phyloP scores from a whole-genome alignment of 2,888 invertebrate genomes.

The Embidobia sp. region DNA sequence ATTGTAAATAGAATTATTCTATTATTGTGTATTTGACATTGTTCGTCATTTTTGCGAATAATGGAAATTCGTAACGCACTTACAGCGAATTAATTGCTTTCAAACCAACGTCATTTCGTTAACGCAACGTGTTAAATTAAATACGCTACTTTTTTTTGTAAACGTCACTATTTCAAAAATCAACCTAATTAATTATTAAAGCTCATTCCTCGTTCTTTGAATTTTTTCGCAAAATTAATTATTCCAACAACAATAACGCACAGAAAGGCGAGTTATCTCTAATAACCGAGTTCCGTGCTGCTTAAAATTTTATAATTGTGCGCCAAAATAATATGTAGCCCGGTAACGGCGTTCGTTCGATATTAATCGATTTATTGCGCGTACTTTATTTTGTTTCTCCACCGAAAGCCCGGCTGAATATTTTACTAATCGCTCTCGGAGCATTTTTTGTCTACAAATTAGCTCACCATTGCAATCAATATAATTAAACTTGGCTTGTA shows the following conservation, averaged over 20 bases:
- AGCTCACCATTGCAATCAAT: not conserved
- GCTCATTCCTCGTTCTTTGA: too few species aligned
- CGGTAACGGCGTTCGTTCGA: not conserved
- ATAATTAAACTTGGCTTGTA: not conserved
- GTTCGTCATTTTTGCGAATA: slow-evolving; percentile 9
- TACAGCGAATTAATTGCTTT: not conserved
- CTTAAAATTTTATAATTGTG: not conserved
- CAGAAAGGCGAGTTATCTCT: not conserved
- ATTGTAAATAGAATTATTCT: slow-evolving; percentile 15
- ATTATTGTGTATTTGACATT: slow-evolving; percentile 12
- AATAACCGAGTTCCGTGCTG: not conserved
- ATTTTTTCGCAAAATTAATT: not conserved
- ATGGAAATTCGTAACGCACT: slow-evolving; percentile 1
- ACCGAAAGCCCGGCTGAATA: not conserved
- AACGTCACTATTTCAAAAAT: too few species aligned
- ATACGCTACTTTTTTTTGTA: too few species aligned
- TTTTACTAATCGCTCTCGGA: not conserved
- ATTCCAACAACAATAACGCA: not conserved
- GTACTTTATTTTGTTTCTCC: not conserved
- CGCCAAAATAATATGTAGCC: slow-evolving; percentile 1
- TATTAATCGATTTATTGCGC: not conserved
- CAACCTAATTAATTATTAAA: too few species aligned
- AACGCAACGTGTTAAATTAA: not conserved
- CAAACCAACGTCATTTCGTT: not conserved
- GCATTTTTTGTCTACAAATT: too few species aligned